Conservation (phyloP, 2,113 vertebrate species). For the Heterochromis multidens region DNA sequence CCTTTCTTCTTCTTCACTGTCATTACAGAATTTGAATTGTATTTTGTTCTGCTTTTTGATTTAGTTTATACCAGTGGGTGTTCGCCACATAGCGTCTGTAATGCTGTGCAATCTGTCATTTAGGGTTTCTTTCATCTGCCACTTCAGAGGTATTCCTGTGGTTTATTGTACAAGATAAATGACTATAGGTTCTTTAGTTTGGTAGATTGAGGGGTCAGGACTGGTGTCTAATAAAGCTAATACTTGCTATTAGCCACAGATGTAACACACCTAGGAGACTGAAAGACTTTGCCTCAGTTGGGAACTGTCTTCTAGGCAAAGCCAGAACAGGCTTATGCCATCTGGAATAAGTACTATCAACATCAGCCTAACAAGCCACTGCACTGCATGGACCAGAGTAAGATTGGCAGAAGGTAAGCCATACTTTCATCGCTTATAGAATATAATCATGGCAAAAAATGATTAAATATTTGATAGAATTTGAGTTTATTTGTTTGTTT, state of each 20-base stretch:
- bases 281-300: neutral
- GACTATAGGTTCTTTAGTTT: neutral
- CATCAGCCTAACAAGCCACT: neutral
- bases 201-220: neutral
- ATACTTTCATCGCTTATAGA: neutral
- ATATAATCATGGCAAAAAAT: neutral
- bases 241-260: neutral
- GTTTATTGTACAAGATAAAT: neutral
- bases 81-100: neutral
- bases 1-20: neutral
- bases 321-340: neutral
- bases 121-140: neutral
- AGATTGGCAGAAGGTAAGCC: neutral
- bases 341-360: neutral
- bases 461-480: neutral
- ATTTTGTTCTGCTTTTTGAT: constrained; percentile 1
- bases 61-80: neutral
- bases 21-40: constrained; percentile 10
- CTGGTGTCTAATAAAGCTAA: neutral
- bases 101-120: neutral
- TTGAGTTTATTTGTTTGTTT: neutral
- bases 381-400: neutral
- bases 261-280: neutral
- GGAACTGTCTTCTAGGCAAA: neutral
- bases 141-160: neutral